Evolutionary conservation across 2,888 invertebrate species (phyloP), one percentile per base, ranked within the genome.

Genomic region (Coelinius sp.): DNA sequence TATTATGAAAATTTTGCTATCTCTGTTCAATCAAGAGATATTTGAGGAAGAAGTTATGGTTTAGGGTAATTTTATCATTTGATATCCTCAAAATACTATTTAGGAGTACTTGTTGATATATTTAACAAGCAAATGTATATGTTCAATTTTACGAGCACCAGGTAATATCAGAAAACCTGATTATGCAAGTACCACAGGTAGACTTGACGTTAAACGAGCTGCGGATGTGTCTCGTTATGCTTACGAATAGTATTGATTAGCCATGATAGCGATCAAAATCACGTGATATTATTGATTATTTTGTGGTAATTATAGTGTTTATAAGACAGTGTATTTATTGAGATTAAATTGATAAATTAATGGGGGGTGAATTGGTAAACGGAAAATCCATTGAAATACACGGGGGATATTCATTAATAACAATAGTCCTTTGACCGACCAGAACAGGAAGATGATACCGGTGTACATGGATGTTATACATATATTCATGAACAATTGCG

Each of bases 401-500:
- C 14, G 27, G 3, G 12, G n/a, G n/a, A 25, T n/a, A 27, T 56
- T 31, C 25, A 56, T 31, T 56, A 31, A 25, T 49, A 27, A 56
- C 56, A 56, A 56, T 56, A n/a, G 56, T 56, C 56, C 56, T 31
- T 31, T 27, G 56, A 17, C 25, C 17, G 56, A 56, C 56, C 31
- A 31, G 56, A 56, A 56, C 31, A 56, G 56, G 56, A 56, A 56
- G 56, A 56, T n/a, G 14, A 56, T 12, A 52, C 27, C 17, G 8
- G 56, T 56, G 56, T 56, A 56, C 31, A 53, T 56, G 31, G n/a
- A 41, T 71, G 31, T 46, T 46, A 27, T 67, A 66, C 59, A 59
- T 59, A 59, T 56, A 66, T 66, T 62, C 41, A 66, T 71, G 59
- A 53, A 31, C 56, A 66, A 66, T 65, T 71, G 59, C 66, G 24